Evolutionary conservation across 2,797 vertebrate genomes (phyloP).

Genomic region (Leptatherina wallacei): DNA sequence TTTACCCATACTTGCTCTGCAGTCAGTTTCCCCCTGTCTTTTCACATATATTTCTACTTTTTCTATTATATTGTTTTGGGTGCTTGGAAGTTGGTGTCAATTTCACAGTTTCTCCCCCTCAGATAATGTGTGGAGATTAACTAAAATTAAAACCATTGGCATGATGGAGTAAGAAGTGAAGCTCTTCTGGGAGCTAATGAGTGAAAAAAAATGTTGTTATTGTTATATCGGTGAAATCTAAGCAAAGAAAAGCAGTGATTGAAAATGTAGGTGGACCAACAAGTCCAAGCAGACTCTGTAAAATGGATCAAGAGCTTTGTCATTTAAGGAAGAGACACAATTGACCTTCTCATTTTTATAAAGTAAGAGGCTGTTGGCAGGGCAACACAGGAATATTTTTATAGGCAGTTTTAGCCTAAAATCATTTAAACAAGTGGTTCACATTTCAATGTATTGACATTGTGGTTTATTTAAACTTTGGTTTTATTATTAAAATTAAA

Average conservation of each 20-base stretch:
- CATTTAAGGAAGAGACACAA: constrained; percentile 13
- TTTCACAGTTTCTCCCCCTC: neutral
- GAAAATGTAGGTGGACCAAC: neutral
- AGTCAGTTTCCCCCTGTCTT: neutral
- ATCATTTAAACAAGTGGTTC: neutral
- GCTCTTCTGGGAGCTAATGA: neutral
- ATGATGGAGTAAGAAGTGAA: neutral
- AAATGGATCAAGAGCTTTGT: constrained; percentile 11
- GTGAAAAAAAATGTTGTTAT: neutral
- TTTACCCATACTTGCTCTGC: neutral
- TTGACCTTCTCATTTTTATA: neutral
- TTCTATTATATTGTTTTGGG: neutral
- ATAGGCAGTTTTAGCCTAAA: neutral
- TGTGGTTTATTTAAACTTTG: neutral
- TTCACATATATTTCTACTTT: neutral
- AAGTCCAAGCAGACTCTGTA: neutral
- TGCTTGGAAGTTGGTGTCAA: constrained; percentile 4
- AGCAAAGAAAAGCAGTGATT: constrained; percentile 15
- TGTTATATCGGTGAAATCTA: neutral
- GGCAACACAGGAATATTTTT: neutral
- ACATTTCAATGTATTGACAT: neutral
- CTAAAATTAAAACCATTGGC: neutral
- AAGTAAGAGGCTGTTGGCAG: neutral
- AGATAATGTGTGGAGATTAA: neutral
- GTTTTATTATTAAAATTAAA: neutral